These are phyloP conservation scores for human (Homo sapiens) DNA, from an alignment of 2,113 vertebrate species.

Conservation along the genomic window DNA sequence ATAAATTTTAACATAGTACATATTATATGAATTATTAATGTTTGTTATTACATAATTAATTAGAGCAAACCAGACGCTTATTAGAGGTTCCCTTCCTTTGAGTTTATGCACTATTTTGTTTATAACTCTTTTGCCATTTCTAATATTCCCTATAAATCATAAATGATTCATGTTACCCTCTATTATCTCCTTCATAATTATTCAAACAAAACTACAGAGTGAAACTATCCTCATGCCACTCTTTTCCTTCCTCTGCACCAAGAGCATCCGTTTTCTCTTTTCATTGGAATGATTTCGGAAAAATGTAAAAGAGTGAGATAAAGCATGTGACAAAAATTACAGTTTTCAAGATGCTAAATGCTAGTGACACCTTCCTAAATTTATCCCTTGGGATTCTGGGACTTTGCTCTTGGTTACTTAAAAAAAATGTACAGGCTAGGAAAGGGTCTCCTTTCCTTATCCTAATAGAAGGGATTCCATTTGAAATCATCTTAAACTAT, in stretches of 20 bases:
- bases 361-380: neutral
- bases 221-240: neutral
- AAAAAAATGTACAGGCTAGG: neutral
- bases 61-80: neutral
- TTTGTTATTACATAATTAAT: neutral
- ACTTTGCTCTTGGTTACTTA: neutral
- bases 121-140: neutral
- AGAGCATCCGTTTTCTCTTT: neutral
- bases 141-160: neutral
- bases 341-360: neutral
- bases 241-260: neutral
- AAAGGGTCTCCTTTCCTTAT: neutral
- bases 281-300: neutral
- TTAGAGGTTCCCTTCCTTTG: neutral
- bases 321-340: neutral
- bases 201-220: neutral
- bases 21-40: neutral
- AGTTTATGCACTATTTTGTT: neutral
- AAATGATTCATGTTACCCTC: neutral
- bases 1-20: neutral
- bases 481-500: neutral
- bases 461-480: neutral
- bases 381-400: no score
- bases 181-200: neutral
- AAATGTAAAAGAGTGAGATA: neutral